These are phyloP conservation scores for Pungitius pungitius DNA, from an alignment of 2,113 vertebrate species.

Conservation along the genomic window DNA sequence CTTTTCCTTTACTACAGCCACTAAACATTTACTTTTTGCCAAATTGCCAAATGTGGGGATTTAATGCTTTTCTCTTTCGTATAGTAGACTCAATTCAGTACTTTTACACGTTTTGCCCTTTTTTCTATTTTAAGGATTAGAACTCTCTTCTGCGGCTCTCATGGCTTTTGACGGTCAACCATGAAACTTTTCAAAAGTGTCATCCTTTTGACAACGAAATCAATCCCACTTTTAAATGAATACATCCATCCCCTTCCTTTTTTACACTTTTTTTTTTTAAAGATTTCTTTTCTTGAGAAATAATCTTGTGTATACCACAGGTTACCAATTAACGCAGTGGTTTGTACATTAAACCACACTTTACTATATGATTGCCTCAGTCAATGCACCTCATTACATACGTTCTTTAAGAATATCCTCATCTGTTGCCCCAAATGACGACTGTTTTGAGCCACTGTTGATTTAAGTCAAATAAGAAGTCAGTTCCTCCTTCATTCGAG, in stretches of 20 bases:
- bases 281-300: neutral
- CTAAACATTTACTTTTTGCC: neutral
- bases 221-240: neutral
- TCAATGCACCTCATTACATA: neutral
- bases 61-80: neutral
- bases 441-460: neutral
- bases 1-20: neutral
- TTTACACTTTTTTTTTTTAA: neutral
- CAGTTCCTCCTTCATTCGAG: neutral
- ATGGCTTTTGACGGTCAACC: neutral
- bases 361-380: neutral
- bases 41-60: neutral
- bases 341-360: neutral
- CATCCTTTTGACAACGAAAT: neutral
- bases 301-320: neutral
- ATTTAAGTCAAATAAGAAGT: neutral
- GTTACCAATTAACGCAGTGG: conserved; percentile 7
- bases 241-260: neutral
- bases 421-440: neutral
- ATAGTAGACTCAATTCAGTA: neutral
- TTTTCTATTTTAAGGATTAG: neutral
- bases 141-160: conserved; percentile 1
- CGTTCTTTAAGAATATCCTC: neutral
- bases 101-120: neutral
- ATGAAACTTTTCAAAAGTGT: neutral